Evolutionary conservation across 2,797 vertebrate genomes (phyloP).

Genomic region (Thalassophryne amazonica): DNA sequence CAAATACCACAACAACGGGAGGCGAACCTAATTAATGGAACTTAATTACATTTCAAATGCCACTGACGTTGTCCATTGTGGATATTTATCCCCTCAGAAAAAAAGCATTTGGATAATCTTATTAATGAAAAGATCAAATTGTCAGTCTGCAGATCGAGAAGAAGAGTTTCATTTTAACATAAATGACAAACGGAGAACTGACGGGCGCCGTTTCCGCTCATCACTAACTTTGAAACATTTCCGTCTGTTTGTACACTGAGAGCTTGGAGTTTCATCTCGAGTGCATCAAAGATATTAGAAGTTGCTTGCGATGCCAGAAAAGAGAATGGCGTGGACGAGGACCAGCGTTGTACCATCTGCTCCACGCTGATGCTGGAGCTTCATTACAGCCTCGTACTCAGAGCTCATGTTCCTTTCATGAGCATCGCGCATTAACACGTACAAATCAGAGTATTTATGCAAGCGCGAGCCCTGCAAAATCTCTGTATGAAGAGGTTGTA

Average conservation of each 20-base stretch:
- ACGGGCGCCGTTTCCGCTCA: not conserved
- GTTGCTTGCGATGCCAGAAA: too few species aligned
- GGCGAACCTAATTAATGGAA: constrained; percentile 35
- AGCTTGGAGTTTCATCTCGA: not conserved
- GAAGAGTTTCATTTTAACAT: not conserved
- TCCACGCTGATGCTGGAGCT: constrained; percentile 24
- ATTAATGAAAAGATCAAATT: constrained; percentile 5
- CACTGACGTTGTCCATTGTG: constrained; percentile 4
- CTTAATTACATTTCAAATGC: constrained; percentile 22
- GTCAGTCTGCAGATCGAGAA: not conserved
- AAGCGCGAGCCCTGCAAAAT: constrained; percentile 2
- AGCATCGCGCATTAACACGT: constrained; percentile 31
- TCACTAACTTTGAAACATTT: not conserved
- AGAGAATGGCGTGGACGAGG: constrained; percentile 6
- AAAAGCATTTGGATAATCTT: constrained; percentile 21
- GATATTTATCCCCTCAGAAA: constrained; percentile 10
- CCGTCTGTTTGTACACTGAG: not conserved
- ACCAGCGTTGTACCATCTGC: constrained; percentile 50
- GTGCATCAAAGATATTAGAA: not conserved
- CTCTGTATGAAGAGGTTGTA: not conserved
- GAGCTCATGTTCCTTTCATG: constrained; percentile 36
- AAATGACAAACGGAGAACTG: too few species aligned
- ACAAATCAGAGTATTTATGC: constrained; percentile 19
- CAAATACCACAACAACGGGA: constrained; percentile 20
- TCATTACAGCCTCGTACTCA: constrained; percentile 29